A percentile compares a stretch with the other conserved stretches of the same genome.
Evolutionary conservation across 2,888 invertebrate genomes (phyloP).

Genomic region (Rapana venosa): DNA sequence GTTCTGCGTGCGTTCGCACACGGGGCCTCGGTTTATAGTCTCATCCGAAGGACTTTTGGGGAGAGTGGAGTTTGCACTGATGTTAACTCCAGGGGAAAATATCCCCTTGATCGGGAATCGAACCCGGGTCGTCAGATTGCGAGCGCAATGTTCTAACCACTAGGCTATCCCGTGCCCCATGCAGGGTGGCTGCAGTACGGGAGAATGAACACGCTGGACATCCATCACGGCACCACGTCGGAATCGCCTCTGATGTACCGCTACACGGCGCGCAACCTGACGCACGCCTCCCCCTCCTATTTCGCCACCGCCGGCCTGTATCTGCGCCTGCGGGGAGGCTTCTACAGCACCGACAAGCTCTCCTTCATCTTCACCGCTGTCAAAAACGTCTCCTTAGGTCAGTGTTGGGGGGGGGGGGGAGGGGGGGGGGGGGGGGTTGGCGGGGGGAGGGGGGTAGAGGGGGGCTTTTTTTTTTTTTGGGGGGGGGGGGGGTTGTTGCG

Average conservation of each 20-base stretch:
- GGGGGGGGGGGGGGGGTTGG: neutral
- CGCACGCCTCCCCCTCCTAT: constrained; percentile 59
- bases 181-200: constrained; percentile 66
- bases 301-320: constrained; percentile 64
- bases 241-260: constrained; percentile 56
- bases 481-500: too few species aligned
- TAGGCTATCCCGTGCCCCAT: constrained; percentile 3
- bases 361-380: constrained; percentile 69
- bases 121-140: too few species aligned
- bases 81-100: too few species aligned
- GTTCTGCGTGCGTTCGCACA: too few species aligned
- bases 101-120: too few species aligned
- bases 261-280: constrained; percentile 65
- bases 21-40: too few species aligned
- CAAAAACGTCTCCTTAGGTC: constrained; percentile 65
- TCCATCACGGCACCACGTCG: constrained; percentile 68
- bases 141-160: too few species aligned
- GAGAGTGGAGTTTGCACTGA: too few species aligned
- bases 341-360: constrained; percentile 65
- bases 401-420: constrained; percentile 26
- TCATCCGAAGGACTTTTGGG: too few species aligned
- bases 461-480: neutral
- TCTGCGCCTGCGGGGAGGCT: constrained; percentile 65
- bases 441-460: neutral
- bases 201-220: constrained; percentile 62